phyloP scores from a whole-genome alignment of 2,888 invertebrate species.

The Erpobdella octoculata region DNA sequence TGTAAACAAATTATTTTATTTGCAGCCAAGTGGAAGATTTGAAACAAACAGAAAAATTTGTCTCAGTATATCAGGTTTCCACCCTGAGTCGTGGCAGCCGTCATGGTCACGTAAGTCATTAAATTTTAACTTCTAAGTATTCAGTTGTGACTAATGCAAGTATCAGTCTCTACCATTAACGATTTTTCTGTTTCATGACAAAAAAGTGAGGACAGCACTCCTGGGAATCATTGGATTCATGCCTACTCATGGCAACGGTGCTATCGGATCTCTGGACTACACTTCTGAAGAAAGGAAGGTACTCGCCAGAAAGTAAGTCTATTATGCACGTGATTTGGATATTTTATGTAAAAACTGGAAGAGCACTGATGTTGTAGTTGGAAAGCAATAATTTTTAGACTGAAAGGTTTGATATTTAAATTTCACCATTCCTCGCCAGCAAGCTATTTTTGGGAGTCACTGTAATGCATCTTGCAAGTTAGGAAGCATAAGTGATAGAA shows the following conservation, averaged over 20 bases:
- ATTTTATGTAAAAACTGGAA: neutral
- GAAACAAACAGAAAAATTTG: conserved; percentile 89
- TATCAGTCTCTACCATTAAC: neutral
- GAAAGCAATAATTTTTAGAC: neutral
- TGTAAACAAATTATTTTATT: neutral
- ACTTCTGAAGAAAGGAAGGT: conserved; percentile 71
- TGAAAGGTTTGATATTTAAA: too few species aligned
- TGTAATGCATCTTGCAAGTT: too few species aligned
- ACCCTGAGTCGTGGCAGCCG: conserved; percentile 96
- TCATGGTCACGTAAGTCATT: conserved; percentile 72
- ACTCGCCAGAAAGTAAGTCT: conserved; percentile 65
- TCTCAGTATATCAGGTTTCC: conserved; percentile 85
- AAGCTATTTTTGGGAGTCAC: too few species aligned
- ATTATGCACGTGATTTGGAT: neutral
- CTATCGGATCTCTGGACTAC: conserved; percentile 83
- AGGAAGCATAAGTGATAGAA: too few species aligned
- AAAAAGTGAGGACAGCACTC: conserved; percentile 71
- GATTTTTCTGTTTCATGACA: neutral
- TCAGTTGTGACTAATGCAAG: neutral
- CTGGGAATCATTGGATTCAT: conserved; percentile 84
- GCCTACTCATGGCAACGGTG: conserved; percentile 80
- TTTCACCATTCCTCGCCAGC: too few species aligned
- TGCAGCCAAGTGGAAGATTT: conserved; percentile 81
- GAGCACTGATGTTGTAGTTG: neutral
- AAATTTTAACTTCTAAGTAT: neutral